Percentiles rank a stretch among this genome's conserved stretches.
phyloP scores from a whole-genome alignment of 2,797 vertebrate species.

The Pitangus sulphuratus region DNA sequence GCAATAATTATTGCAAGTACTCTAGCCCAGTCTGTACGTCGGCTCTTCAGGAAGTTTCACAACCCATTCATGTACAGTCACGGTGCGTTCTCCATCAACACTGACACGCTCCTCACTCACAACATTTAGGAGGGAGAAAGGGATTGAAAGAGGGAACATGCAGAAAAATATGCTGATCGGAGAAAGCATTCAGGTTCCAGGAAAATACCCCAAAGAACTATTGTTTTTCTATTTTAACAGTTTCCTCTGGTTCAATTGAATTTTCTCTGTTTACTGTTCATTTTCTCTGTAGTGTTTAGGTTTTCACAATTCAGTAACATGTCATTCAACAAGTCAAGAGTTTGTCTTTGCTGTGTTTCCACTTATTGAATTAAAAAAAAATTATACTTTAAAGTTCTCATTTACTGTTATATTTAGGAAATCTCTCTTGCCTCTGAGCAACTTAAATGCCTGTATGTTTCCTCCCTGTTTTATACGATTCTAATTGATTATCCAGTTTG shows the following conservation, averaged over 20 bases:
- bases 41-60: neutral
- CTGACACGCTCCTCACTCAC: neutral
- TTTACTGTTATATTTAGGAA: neutral
- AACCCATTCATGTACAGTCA: neutral
- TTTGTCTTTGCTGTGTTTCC: neutral
- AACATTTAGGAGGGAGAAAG: neutral
- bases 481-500: neutral
- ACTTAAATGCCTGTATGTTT: neutral
- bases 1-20: neutral
- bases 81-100: fast-evolving
- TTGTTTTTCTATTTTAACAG: neutral
- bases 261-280: neutral
- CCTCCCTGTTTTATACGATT: neutral
- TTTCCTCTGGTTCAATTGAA: neutral
- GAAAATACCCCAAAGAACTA: neutral
- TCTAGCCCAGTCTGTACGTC: neutral
- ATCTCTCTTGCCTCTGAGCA: neutral
- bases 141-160: neutral
- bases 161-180: neutral
- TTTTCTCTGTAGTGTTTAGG: neutral
- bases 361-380: neutral
- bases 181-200: neutral
- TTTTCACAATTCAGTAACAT: neutral
- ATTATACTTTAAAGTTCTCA: neutral
- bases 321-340: neutral